A percentile compares a stretch with the other conserved stretches of the same genome.
phyloP scores from a whole-genome alignment of 2,113 vertebrate species.

The Rutilus rutilus region DNA sequence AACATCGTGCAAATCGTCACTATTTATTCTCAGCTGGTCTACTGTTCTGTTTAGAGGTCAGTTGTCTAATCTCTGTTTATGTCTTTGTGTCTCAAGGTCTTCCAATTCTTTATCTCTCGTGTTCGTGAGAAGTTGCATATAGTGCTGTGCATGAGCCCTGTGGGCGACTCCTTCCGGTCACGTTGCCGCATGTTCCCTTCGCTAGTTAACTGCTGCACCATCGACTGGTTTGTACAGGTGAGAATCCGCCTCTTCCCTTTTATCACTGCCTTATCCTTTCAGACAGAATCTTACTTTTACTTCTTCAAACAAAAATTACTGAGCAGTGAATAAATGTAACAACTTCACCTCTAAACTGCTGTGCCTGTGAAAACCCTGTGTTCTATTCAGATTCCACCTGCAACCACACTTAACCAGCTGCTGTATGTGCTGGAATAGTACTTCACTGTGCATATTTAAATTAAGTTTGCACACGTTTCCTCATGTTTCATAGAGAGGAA shows the following conservation, averaged over 20 bases:
- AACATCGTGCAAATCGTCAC: neutral
- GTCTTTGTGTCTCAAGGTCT: constrained; percentile 69
- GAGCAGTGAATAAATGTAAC: neutral
- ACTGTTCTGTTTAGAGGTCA: constrained; percentile 15
- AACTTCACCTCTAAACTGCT: neutral
- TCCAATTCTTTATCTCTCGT: constrained; percentile 83
- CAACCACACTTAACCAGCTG: neutral
- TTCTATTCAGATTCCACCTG: neutral
- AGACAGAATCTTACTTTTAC: too few relatives aligned
- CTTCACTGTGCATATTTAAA: constrained; percentile 9
- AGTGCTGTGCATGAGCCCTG: constrained; percentile 85
- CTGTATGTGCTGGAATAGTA: neutral
- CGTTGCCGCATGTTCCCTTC: constrained; percentile 88
- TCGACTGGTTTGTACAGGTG: constrained; percentile 88
- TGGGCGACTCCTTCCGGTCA: constrained; percentile 83
- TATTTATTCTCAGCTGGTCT: neutral
- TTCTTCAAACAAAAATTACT: neutral
- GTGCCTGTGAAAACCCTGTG: neutral
- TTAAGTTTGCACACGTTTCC: neutral
- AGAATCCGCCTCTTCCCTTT: neutral
- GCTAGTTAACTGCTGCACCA: constrained; percentile 85
- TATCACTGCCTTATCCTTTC: neutral
- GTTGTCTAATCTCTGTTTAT: neutral
- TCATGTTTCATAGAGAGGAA: neutral
- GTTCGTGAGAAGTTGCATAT: constrained; percentile 85